phyloP scores from a whole-genome alignment of 1,140 invertebrate species.

The Cepaea nemoralis region DNA sequence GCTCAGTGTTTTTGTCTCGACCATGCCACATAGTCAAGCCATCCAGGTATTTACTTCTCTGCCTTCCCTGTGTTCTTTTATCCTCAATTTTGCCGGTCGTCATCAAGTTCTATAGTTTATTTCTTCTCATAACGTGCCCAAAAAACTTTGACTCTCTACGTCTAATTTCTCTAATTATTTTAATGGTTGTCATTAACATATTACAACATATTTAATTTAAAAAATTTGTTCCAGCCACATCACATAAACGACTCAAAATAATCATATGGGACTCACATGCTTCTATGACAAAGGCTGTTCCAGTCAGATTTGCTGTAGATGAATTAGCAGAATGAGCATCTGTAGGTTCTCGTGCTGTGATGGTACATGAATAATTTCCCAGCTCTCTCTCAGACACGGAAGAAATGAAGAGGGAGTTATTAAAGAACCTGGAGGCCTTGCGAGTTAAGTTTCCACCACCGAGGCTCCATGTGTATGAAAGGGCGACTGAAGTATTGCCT shows the following conservation, averaged over 20 bases:
- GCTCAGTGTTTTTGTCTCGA: too few relatives aligned
- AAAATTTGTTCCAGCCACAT: too few relatives aligned
- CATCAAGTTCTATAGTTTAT: too few relatives aligned
- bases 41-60: too few relatives aligned
- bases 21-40: too few relatives aligned
- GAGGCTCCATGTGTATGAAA: conserved; percentile 44
- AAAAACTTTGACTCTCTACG: too few relatives aligned
- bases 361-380: conserved; percentile 52
- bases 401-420: conserved; percentile 52
- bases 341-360: background rate
- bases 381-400: conserved; percentile 36
- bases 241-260: background rate
- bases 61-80: too few relatives aligned
- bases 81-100: too few relatives aligned
- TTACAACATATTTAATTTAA: too few relatives aligned
- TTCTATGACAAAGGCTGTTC: conserved; percentile 44
- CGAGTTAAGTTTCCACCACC: conserved; percentile 7
- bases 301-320: background rate
- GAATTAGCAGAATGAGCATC: background rate
- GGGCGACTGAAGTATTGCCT: background rate
- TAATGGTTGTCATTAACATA: too few relatives aligned
- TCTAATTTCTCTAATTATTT: too few relatives aligned
- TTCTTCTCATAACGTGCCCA: too few relatives aligned
- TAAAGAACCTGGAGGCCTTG: conserved; percentile 44
- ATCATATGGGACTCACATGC: conserved; percentile 48